phyloP scores from a whole-genome alignment of 1,140 invertebrate species.

The Platorchestia sp. region DNA sequence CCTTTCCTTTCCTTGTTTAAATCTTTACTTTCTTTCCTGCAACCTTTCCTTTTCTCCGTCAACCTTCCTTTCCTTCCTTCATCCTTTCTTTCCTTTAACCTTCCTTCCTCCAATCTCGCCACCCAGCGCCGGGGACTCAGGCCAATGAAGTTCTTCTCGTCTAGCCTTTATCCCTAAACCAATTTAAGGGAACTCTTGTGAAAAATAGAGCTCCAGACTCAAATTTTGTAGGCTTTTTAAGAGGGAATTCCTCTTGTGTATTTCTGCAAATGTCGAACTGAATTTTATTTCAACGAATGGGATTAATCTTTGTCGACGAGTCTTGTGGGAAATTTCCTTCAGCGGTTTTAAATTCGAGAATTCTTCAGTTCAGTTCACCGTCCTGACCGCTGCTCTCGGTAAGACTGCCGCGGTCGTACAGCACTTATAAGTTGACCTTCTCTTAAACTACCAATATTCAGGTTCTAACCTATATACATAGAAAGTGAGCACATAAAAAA shows the following conservation, averaged over 20 bases:
- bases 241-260: constrained; percentile 45
- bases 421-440: too few relatives aligned
- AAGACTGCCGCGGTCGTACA: too few relatives aligned
- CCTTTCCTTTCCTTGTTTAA: background rate
- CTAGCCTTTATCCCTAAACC: constrained; percentile 41
- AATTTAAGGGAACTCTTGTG: constrained; percentile 38
- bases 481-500: too few relatives aligned
- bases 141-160: constrained; percentile 34
- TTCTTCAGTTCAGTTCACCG: background rate
- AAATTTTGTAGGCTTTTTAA: constrained; percentile 20
- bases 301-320: constrained; percentile 39
- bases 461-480: too few relatives aligned
- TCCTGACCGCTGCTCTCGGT: background rate
- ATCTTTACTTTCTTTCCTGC: background rate
- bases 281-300: constrained; percentile 23
- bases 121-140: background rate
- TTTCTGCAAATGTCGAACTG: constrained; percentile 44
- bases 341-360: background rate
- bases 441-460: too few relatives aligned
- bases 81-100: background rate
- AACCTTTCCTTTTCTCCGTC: background rate
- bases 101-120: background rate
- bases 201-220: constrained; percentile 36
- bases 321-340: constrained; percentile 29
- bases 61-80: background rate